Evolutionary conservation across 2,797 vertebrate genomes (phyloP).

Genomic region (Artibeus jamaicensis): DNA sequence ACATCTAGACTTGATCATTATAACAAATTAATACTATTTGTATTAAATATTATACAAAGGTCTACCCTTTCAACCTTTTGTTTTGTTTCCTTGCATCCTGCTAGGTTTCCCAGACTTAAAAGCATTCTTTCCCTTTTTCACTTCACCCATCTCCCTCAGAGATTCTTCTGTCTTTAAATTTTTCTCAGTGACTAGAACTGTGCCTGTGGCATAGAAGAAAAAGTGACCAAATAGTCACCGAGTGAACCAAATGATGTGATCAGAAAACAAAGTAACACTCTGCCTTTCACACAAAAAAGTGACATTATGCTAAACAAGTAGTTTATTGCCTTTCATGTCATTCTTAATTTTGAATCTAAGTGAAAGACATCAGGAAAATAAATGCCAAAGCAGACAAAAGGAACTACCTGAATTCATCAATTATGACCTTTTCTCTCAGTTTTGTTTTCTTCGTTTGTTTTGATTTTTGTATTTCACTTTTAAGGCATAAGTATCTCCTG

Average conservation of each 20-base stretch:
- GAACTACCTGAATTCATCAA: not conserved
- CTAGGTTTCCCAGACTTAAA: not conserved
- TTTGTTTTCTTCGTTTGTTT: not conserved
- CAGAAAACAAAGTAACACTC: not conserved
- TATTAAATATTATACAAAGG: not conserved
- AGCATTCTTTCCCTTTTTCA: not conserved
- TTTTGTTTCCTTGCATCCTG: not conserved
- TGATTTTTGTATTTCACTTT: not conserved
- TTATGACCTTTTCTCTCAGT: not conserved
- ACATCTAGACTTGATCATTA: not conserved
- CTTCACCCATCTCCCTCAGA: not conserved
- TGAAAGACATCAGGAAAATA: not conserved
- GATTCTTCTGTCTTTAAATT: not conserved
- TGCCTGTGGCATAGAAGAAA: not conserved
- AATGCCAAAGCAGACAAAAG: not conserved
- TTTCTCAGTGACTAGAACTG: not conserved
- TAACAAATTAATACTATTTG: not conserved
- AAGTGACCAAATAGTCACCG: not conserved
- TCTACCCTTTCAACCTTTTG: not conserved
- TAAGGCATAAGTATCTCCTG: not conserved
- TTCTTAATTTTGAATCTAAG: conserved; percentile 1
- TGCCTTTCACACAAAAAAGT: not conserved
- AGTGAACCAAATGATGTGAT: not conserved
- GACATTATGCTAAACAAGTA: not conserved
- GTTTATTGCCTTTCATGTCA: not conserved